Conservation (phyloP, 2,113 vertebrate genomes). For the Struthio camelus region DNA sequence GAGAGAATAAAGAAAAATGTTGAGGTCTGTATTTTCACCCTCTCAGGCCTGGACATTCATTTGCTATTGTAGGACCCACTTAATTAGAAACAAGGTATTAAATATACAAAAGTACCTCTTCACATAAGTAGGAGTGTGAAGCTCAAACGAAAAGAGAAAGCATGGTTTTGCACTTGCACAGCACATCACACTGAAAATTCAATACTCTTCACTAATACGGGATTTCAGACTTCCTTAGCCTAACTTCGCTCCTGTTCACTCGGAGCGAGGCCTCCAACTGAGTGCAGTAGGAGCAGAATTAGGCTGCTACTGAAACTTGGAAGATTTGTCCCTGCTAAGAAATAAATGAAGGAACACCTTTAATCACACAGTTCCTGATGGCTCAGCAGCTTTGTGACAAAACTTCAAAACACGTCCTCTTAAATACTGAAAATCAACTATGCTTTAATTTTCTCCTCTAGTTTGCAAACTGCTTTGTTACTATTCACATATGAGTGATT, state of each 20-base stretch:
- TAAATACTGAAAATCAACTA: not conserved
- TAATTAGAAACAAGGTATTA: not conserved
- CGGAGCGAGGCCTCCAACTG: not conserved
- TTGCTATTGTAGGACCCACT: not conserved
- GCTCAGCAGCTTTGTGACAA: not conserved
- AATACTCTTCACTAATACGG: not conserved
- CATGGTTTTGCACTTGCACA: not conserved
- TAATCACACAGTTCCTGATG: not conserved
- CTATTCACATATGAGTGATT: not conserved
- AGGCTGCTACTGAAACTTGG: not conserved
- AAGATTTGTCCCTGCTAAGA: not conserved
- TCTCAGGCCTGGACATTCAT: not conserved
- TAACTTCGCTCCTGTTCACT: not conserved
- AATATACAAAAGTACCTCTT: not conserved
- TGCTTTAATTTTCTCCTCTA: not conserved
- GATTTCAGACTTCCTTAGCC: not conserved
- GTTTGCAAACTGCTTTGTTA: not conserved
- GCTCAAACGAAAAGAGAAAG: not conserved
- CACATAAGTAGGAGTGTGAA: not conserved
- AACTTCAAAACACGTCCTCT: not conserved
- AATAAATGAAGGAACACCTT: not conserved
- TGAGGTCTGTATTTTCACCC: not conserved
- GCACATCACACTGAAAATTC: not conserved
- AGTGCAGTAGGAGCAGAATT: accelerated
- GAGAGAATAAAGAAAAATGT: not conserved